Evolutionary conservation across 2,888 invertebrate genomes (phyloP).

Genomic region (Nomada fucata): DNA sequence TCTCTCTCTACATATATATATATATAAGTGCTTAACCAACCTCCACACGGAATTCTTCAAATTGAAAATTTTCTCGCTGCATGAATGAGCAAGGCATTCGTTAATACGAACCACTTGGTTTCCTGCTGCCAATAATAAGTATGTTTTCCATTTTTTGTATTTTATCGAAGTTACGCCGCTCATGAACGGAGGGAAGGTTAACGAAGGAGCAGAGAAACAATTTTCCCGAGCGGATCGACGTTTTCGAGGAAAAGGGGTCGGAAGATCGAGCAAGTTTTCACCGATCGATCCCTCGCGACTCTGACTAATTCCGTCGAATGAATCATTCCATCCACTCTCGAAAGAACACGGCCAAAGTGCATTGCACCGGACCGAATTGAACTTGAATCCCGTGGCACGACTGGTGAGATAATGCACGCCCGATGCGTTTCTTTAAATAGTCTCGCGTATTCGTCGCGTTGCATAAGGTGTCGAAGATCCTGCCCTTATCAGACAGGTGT

Average conservation of each 20-base stretch:
- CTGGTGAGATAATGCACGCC: conserved; percentile 32
- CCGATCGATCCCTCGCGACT: conserved; percentile 43
- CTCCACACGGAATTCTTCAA: no score
- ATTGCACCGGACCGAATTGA: conserved; percentile 45
- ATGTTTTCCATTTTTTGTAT: neutral
- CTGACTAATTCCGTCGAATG: conserved; percentile 55
- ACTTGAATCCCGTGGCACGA: conserved; percentile 31
- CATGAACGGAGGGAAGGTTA: neutral
- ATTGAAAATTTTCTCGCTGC: no score
- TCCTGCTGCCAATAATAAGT: no score
- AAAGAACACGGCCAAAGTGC: conserved; percentile 53
- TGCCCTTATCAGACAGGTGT: neutral
- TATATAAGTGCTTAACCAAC: no score
- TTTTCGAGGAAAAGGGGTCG: neutral
- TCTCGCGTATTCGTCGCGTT: conserved; percentile 11
- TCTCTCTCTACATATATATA: neutral
- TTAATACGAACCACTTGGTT: no score
- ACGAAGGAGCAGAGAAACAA: neutral
- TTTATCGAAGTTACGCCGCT: no score
- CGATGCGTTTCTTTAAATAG: conserved; percentile 43
- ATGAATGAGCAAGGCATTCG: no score
- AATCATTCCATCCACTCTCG: conserved; percentile 48
- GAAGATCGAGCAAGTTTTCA: conserved; percentile 33
- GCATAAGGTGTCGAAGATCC: neutral
- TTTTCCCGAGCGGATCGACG: neutral